Evolutionary conservation across 2,888 invertebrate species (phyloP), one percentile per base, ranked within the genome.

Genomic region (Drosophila silvestris): DNA sequence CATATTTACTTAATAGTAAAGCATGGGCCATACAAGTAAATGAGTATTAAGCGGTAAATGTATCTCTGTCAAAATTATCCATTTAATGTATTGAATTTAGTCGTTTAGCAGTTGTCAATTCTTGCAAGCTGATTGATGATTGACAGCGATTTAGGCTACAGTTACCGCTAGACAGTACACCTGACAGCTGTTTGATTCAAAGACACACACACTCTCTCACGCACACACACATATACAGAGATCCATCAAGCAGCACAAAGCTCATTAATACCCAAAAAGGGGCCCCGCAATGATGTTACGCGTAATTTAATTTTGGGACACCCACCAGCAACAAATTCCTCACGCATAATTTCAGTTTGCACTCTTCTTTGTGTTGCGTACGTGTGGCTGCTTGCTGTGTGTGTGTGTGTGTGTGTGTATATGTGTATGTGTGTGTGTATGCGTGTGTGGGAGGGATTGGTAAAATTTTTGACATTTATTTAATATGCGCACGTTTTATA

Each of bases 401-500:
- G 57, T 58, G 67, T 69, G 53, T 65, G 57, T 58, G 67, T 69
- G 56, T 74, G 59, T 58, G 62, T 47, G 33, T 35, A 16, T 53
- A 19, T 14, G 50, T 10, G 39, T 39, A 50, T 35, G 50, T 32
- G 41, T 32, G 50, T 16, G 47, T 30, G 47, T 35, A 41, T 10
- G 32, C n/a, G 57, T 26, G 47, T 74, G 59, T 58, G 41, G n/a
- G 47, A 10, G 68, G 68, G 57, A 79, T 77, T 78, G 76, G 69
- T 76, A 90, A 68, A 70, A 86, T 86, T 89, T 86, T 90, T 88
- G 89, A 88, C 89, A 88, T 89, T 88, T 88, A 88, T 88, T 88
- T 90, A 88, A 88, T 88, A 88, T 89, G 87, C 89, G 89, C 87
- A 90, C 87, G 87, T 89, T 89, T 90, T 89, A 88, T 91, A 89